Evolutionary conservation across 2,113 vertebrate genomes (phyloP).

Genomic region (Chloropsis cyanopogon): DNA sequence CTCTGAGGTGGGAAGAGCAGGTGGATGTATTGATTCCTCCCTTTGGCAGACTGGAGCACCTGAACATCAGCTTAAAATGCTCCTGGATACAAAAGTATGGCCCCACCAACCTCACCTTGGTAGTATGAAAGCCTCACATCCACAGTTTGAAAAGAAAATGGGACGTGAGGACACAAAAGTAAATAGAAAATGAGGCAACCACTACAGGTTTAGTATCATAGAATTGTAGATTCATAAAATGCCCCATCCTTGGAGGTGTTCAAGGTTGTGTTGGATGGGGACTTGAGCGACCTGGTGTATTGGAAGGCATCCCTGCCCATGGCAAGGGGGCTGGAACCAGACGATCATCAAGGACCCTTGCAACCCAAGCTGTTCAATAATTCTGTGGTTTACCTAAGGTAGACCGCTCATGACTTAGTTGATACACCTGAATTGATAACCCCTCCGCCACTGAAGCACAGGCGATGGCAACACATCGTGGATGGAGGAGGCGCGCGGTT

Average conservation of each 20-base stretch:
- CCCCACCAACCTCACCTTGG: background rate
- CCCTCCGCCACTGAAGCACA: background rate
- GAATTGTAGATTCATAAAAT: background rate
- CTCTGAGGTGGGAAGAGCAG: rapidly evolving
- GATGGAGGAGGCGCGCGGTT: background rate
- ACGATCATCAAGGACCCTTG: background rate
- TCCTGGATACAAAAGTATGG: background rate
- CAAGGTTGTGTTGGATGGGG: background rate
- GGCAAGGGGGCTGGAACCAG: background rate
- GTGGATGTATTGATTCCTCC: background rate
- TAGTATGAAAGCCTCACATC: rapidly evolving
- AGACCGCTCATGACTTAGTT: too few species aligned
- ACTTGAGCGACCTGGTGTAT: background rate
- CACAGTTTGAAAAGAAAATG: background rate
- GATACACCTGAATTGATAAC: background rate
- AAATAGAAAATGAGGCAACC: rapidly evolving
- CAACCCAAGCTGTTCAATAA: background rate
- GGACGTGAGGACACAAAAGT: background rate
- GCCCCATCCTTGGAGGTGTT: background rate
- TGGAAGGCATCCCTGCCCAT: background rate
- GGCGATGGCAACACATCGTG: too few species aligned
- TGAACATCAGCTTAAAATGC: background rate
- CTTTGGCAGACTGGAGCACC: background rate
- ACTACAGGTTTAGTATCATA: background rate
- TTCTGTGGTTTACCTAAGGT: too few species aligned